Evolutionary conservation across 1,140 invertebrate species (phyloP), one percentile per base, ranked within the genome.

Genomic region (Mercenaria mercenaria): DNA sequence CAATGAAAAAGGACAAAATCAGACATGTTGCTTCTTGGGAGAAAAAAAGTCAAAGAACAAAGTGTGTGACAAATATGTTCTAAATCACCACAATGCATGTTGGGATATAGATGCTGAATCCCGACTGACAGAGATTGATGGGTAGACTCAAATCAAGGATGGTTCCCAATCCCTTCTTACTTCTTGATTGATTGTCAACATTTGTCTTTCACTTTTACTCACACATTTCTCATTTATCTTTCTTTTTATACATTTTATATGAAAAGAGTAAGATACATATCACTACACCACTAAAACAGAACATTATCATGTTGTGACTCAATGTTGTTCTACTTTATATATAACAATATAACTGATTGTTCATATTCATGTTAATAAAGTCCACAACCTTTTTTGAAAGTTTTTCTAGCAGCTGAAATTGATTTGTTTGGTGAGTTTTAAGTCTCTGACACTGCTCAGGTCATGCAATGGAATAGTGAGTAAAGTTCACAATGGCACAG

Each of bases 41-140:
- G 10, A 20, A 11, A n/a, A 64, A 64, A 64, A 26, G 1, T 29
- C 20, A 26, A 29, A 29, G 39, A 41, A 37, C 37, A 72, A 23
- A 20, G 34, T 39, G 29, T 72, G 34, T 39, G 67, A 72, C 39
- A 26, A 72, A 72, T 72, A 72, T n/a, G 67, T 72, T 72, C 67
- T 72, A 72, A 72, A 72, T 72, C 67, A 72, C 67, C 67, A 29
- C 34, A 41, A 72, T 72, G 67, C 67, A 72, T 72, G 67, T 72
- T 72, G 67, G 67, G 67, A 72, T 72, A 72, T 72, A 72, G 67
- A 15, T 39, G 15, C 37, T 39, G 67, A 72, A 39, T 72, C 67
- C 34, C 23, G 34, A 8, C 37, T 72, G 67, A 72, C 67, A 72
- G 67, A 72, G 67, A 72, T 72, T 72, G 67, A 72, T 72, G 34